Evolutionary conservation across 2,888 invertebrate species (phyloP).

Genomic region (Isotomurus palustris): DNA sequence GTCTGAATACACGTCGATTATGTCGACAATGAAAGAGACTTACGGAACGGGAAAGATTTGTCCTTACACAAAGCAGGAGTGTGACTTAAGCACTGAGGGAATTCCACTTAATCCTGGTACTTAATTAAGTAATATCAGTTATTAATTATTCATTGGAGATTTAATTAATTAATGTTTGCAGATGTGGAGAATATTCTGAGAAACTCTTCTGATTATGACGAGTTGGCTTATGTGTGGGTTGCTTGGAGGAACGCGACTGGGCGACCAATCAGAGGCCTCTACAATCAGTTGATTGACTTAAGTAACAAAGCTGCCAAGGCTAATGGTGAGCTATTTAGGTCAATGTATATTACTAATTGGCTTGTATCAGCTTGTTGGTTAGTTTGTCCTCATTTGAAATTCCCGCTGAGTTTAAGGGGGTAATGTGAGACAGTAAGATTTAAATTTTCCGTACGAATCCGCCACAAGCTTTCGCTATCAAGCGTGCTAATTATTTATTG

Average conservation of each 20-base stretch:
- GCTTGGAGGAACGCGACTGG: constrained; percentile 77
- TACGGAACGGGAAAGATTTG: constrained; percentile 70
- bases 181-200: constrained; percentile 66
- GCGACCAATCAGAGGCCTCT: constrained; percentile 67
- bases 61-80: constrained; percentile 53
- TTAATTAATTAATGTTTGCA: constrained; percentile 51
- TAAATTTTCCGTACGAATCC: no score
- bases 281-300: constrained; percentile 70
- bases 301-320: constrained; percentile 72
- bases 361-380: no score
- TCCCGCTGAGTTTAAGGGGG: no score
- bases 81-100: constrained; percentile 53
- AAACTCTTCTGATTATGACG: constrained; percentile 68
- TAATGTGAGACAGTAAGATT: no score
- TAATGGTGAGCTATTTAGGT: constrained; percentile 63
- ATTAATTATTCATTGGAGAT: constrained; percentile 3
- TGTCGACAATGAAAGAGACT: constrained; percentile 71
- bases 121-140: no score
- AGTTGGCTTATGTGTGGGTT: constrained; percentile 71
- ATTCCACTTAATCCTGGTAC: constrained; percentile 56
- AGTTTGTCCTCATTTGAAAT: no score
- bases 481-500: no score
- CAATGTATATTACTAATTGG: no score
- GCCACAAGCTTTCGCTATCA: no score
- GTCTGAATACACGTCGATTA: constrained; percentile 47